Evolutionary conservation across 2,888 invertebrate species (phyloP), one percentile per base, ranked within the genome.

Genomic region (Exephanes ischioxanthus): DNA sequence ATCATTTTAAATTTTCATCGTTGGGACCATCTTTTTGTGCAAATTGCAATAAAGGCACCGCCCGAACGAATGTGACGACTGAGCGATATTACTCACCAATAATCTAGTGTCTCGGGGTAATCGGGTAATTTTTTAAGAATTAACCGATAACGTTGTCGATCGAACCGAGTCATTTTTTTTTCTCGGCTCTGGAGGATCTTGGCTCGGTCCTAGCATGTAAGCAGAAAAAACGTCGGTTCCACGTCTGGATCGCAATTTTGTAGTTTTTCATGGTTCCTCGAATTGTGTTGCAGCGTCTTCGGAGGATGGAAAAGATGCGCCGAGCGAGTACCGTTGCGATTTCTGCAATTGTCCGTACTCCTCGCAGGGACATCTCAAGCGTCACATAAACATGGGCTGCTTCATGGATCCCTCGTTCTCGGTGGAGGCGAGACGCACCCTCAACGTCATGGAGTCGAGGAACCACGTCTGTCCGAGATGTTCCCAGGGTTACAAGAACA

Each of bases 401-500:
- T 68, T 45, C 51, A 79, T 67, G 72, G 68, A 68, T 30, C 75
- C 71, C 7, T 77, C 76, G 67, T 71, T 67, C 55, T 77, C 76
- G 63, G 75, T 82, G 48, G 63, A 75, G 70, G 61, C 45, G 30
- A 72, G 71, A 30, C 63, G 75, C 30, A 77, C 71, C 19, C 72
- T 77, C 48, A 76, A 77, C 71, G 78, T 26, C 26, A 70, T 71
- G 58, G 68, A 68, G 16, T 45, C 80, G 22, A 70, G 76, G 11
- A 78, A 80, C 26, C 81, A 77, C 81, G 37, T 88, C 70, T 91
- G 91, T 48, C 89, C 90, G 0, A 85, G 84, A 19, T 92, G 92
- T 41, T 88, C 87, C 26, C 88, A 90, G 73, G 87, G 88, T 6
- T 92, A 91, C 68, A 91, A 90, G 76, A 89, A 87, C 80, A 90